A percentile compares a stretch with the other conserved stretches of the same genome.
phyloP scores from a whole-genome alignment of 2,888 invertebrate genomes.

The Drosophila neotestacea region DNA sequence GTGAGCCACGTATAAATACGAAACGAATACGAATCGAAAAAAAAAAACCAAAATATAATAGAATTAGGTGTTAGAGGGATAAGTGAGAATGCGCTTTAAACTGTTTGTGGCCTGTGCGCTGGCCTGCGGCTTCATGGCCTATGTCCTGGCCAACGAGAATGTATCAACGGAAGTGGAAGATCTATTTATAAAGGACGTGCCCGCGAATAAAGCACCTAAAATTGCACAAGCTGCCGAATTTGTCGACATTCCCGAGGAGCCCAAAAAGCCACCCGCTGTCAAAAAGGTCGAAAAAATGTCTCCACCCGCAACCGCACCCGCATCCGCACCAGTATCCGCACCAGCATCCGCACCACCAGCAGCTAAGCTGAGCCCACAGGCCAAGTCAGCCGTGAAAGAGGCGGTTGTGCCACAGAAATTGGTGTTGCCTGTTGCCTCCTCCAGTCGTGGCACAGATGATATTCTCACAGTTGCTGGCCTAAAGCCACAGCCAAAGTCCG shows the following conservation, averaged over 20 bases:
- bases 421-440: constrained; percentile 44
- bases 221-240: constrained; percentile 56
- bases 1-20: constrained; percentile 50
- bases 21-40: constrained; percentile 39
- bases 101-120: constrained; percentile 75
- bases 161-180: constrained; percentile 73
- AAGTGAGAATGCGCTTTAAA: constrained; percentile 79
- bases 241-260: constrained; percentile 60
- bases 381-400: constrained; percentile 11
- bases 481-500: constrained; percentile 70
- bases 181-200: constrained; percentile 41
- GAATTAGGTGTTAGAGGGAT: constrained; percentile 5
- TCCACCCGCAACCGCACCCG: constrained; percentile 20
- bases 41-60: constrained; percentile 20
- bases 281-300: constrained; percentile 33
- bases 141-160: constrained; percentile 78
- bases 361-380: constrained; percentile 1
- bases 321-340: constrained; percentile 12
- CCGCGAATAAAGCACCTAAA: constrained; percentile 46
- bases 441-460: constrained; percentile 70
- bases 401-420: constrained; percentile 27
- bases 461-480: constrained; percentile 68
- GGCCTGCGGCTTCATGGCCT: constrained; percentile 74
- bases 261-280: constrained; percentile 32
- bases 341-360: constrained; percentile 4